These are phyloP conservation scores for Lordiphosa stackelbergi DNA, from an alignment of 1,140 invertebrate species.

Conservation along the genomic window DNA sequence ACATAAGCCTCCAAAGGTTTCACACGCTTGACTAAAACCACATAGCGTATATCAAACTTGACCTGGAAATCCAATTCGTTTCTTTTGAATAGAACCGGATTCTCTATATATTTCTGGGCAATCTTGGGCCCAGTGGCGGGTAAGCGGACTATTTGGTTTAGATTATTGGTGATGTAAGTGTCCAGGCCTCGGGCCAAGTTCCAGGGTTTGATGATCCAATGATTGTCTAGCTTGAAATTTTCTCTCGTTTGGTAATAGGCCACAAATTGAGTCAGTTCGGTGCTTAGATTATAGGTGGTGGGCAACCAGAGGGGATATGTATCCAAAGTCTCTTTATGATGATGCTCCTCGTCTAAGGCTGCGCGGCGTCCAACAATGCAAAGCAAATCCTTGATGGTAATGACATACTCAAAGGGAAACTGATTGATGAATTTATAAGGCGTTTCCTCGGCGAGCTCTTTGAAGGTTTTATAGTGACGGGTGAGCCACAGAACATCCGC, in stretches of 20 bases:
- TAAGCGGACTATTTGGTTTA: conserved; percentile 87
- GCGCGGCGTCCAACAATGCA: conserved; percentile 84
- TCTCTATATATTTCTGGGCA: conserved; percentile 90
- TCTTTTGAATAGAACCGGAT: conserved; percentile 89
- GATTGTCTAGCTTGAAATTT: conserved; percentile 84
- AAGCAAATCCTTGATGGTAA: conserved; percentile 93
- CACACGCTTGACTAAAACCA: conserved; percentile 87
- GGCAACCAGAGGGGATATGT: conserved; percentile 89
- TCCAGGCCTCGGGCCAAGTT: conserved; percentile 93
- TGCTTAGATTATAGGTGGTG: conserved; percentile 91
- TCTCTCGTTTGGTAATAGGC: conserved; percentile 88
- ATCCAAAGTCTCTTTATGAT: conserved; percentile 78
- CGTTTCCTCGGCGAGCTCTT: conserved; percentile 81
- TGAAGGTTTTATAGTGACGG: conserved; percentile 87
- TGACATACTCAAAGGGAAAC: conserved; percentile 92
- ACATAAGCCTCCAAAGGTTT: conserved; percentile 86
- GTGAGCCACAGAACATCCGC: conserved; percentile 92
- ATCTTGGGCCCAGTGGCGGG: conserved; percentile 90
- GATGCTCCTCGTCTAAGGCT: conserved; percentile 78
- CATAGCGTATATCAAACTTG: conserved; percentile 95
- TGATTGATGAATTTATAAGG: conserved; percentile 89
- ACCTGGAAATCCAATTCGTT: conserved; percentile 85
- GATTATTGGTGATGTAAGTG: conserved; percentile 88
- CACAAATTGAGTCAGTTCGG: conserved; percentile 88
- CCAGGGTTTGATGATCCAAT: conserved; percentile 96